Percentiles rank a stretch among this genome's conserved stretches.
phyloP scores from a whole-genome alignment of 2,888 invertebrate genomes.

The Caenorhabditis sp. region DNA sequence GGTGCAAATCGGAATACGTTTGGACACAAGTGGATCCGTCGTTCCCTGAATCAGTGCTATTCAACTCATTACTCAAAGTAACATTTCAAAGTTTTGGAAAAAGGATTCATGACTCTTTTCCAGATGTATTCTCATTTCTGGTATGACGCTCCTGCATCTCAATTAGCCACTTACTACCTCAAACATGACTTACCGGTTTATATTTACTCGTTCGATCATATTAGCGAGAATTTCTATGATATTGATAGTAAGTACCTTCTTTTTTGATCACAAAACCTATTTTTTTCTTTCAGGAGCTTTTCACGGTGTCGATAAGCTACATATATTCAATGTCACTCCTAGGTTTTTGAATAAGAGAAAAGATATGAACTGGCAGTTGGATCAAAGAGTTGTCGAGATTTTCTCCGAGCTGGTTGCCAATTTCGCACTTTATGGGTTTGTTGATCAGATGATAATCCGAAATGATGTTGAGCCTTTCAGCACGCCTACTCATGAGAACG shows the following conservation, averaged over 20 bases:
- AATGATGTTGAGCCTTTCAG: conserved; percentile 62
- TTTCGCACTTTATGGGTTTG: conserved; percentile 80
- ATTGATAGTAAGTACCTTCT: conserved; percentile 73
- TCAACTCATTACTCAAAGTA: conserved; percentile 81
- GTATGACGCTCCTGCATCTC: conserved; percentile 83
- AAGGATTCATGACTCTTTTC: conserved; percentile 31
- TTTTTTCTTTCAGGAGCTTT: conserved; percentile 78
- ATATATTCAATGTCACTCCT: conserved; percentile 82
- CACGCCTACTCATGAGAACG: conserved; percentile 80
- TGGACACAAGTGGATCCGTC: conserved; percentile 80
- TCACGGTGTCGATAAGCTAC: conserved; percentile 82
- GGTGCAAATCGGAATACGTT: conserved; percentile 82
- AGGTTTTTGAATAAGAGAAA: conserved; percentile 78
- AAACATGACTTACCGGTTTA: conserved; percentile 79
- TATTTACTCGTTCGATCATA: conserved; percentile 83
- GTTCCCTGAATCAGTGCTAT: conserved; percentile 71
- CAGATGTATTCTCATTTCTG: conserved; percentile 83
- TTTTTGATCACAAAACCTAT: background rate
- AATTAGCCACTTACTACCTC: conserved; percentile 79
- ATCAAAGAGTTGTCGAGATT: conserved; percentile 82
- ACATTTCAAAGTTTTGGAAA: too few species aligned
- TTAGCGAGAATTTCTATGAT: conserved; percentile 83
- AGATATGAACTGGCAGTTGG: conserved; percentile 83
- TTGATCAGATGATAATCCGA: background rate
- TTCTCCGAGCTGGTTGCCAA: conserved; percentile 82